phyloP scores from a whole-genome alignment of 2,888 invertebrate genomes.

The Pinctada fucata region DNA sequence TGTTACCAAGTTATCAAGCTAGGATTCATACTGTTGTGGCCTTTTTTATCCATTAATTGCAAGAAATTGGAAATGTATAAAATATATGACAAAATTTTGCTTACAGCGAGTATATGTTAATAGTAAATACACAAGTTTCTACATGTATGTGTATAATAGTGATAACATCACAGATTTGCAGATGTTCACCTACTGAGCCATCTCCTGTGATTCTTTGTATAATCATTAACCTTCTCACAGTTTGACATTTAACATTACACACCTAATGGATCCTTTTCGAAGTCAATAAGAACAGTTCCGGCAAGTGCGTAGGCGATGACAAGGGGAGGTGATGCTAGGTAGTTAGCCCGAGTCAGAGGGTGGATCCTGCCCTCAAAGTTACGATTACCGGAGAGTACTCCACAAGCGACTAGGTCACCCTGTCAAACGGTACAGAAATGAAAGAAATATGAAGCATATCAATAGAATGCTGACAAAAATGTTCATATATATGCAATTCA shows the following conservation, averaged over 20 bases:
- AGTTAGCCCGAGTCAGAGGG: constrained; percentile 97
- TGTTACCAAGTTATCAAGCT: background rate
- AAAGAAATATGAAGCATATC: background rate
- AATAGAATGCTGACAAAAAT: background rate
- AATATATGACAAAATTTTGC: too few relatives aligned
- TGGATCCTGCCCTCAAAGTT: constrained; percentile 99
- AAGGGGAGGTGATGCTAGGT: constrained; percentile 96
- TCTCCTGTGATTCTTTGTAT: too few relatives aligned
- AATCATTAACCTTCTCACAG: too few relatives aligned
- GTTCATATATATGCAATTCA: background rate
- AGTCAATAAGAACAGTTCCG: constrained; percentile 95
- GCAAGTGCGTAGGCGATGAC: constrained; percentile 99
- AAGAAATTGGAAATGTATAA: too few relatives aligned
- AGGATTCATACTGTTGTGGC: background rate
- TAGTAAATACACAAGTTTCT: too few relatives aligned
- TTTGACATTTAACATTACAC: too few relatives aligned
- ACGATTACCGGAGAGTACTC: constrained; percentile 96
- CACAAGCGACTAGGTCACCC: constrained; percentile 95
- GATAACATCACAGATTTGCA: too few relatives aligned
- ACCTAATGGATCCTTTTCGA: constrained; percentile 92
- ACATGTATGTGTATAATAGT: too few relatives aligned
- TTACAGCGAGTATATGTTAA: too few relatives aligned
- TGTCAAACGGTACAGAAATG: constrained; percentile 72
- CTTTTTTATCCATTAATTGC: too few relatives aligned
- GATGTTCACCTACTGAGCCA: too few relatives aligned